Base-by-base conservation (phyloP, 2,888 invertebrate genomes). In the Agonopterix heracliana region DNA sequence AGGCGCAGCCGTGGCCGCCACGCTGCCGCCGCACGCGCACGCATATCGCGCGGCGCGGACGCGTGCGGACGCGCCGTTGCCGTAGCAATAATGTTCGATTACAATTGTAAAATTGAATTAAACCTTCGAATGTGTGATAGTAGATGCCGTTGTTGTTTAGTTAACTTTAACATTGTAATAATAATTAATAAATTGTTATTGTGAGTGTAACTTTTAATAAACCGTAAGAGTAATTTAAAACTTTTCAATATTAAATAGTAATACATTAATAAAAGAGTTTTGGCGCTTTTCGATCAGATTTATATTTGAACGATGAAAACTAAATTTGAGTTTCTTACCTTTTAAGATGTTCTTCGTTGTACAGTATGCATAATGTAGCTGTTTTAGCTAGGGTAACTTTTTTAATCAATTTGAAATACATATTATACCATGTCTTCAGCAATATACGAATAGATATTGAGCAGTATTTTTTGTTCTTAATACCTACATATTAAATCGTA, bases 91-190 rank as follows among this genome's bases (percentile, higher is more conserved):
- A 89, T 82, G 75, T 85, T 84, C 81, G 79, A 83, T 78, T 85
- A 81, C 82, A 74, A 87, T 82, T 85, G 78, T 84, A 84, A 85
- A 85, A 87, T 87, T 86, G 88, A 88, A 86, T 87, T 84, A 81
- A 86, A 87, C 81, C 85, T 89, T 89, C 86, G 84, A 89, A 89
- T 87, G 89, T 89, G 89, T 89, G 89, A 89, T 89, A 88, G 88
- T 89, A 89, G 89, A 81, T 82, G 88, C 87, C 86, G 88, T 89
- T 88, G 89, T 89, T 89, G 88, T 89, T 89, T 89, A 88, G 85
- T 88, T 87, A 87, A 84, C 77, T 83, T 84, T 82, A 72, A 71
- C 63, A 68, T 68, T 59, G 77, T 79, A 73, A 78, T 81, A 74
- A 74, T 78, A 78, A 65, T 66, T 64, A 73, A 83, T 84, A 71